Evolutionary conservation across 2,113 vertebrate species (phyloP).

Genomic region (Illadopsis cleaveri): DNA sequence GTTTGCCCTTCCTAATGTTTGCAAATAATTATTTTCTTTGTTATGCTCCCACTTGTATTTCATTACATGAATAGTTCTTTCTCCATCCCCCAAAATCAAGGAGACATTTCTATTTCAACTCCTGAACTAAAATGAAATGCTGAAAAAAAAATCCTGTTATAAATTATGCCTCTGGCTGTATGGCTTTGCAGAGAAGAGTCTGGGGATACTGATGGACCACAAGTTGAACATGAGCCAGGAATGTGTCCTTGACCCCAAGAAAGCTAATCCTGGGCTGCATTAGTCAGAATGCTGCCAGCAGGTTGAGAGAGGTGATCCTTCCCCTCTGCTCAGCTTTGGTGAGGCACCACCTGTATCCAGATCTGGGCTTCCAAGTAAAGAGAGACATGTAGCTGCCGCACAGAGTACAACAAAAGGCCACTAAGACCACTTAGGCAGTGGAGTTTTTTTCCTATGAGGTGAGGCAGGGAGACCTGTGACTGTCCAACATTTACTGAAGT

Average conservation of each 20-base stretch:
- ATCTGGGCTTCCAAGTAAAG: neutral
- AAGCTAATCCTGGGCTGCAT: neutral
- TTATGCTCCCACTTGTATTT: neutral
- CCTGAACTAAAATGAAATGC: neutral
- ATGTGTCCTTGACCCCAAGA: neutral
- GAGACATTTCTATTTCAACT: neutral
- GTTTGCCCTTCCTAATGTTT: neutral
- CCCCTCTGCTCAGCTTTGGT: neutral
- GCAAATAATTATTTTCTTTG: neutral
- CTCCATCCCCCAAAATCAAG: neutral
- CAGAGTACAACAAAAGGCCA: neutral
- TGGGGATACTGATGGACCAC: neutral
- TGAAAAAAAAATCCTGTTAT: neutral
- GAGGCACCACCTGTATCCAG: neutral
- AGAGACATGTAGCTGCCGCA: neutral
- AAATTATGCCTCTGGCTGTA: neutral
- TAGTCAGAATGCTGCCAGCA: neutral
- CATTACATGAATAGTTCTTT: neutral
- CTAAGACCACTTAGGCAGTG: neutral
- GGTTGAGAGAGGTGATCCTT: neutral
- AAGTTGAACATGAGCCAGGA: neutral
- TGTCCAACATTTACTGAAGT: neutral
- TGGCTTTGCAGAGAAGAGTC: neutral
- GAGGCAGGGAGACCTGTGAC: neutral
- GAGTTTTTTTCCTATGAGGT: neutral